Percentiles rank a stretch among this genome's conserved stretches.
Conservation (phyloP, 2,113 vertebrate genomes). For the Galbula dea region DNA sequence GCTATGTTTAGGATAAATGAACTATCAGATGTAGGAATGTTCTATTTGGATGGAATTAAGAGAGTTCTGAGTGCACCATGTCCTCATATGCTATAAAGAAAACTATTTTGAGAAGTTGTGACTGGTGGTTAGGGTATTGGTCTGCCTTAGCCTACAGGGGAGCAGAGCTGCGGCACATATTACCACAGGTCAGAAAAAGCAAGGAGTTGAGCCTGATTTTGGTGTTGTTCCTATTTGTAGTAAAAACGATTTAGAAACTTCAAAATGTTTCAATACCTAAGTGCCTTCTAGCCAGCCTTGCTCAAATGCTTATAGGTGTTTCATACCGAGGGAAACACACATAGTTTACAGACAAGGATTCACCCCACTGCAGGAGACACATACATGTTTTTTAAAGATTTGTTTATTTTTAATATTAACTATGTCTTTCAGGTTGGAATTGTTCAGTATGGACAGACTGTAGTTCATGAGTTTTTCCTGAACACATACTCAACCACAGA, state of each 20-base stretch:
- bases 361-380: neutral
- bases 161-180: neutral
- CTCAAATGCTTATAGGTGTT: neutral
- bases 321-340: neutral
- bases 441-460: constrained; percentile 89
- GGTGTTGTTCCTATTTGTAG: neutral
- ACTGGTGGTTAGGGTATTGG: neutral
- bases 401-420: neutral
- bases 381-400: neutral
- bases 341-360: neutral
- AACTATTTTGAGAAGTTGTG: neutral
- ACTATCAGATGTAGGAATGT: neutral
- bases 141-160: neutral
- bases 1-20: neutral
- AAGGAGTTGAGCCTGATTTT: neutral
- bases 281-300: neutral
- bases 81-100: neutral
- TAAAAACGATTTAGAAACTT: neutral
- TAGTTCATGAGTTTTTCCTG: constrained; percentile 90
- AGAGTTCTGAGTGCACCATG: neutral
- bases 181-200: neutral
- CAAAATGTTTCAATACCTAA: neutral
- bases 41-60: neutral
- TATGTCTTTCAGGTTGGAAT: constrained; percentile 86
- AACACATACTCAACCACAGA: constrained; percentile 83